Evolutionary conservation across 2,888 invertebrate species (phyloP).

Genomic region (Tricholauxania praeusta): DNA sequence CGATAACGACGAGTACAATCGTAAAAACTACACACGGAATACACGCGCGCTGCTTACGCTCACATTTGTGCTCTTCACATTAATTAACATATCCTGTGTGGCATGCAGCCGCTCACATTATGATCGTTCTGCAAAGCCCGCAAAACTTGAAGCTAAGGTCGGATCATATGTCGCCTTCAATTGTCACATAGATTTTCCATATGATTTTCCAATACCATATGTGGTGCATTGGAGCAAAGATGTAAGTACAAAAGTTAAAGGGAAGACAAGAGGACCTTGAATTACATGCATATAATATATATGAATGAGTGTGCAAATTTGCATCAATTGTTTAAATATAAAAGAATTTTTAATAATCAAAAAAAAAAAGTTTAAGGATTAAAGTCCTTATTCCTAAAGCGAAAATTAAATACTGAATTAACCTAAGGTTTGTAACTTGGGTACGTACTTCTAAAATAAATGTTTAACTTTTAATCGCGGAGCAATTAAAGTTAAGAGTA

Average conservation of each 20-base stretch:
- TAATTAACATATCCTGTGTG: conserved; percentile 66
- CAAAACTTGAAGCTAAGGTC: conserved; percentile 67
- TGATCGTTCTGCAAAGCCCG: conserved; percentile 58
- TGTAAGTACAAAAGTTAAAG: conserved; percentile 71
- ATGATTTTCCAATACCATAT: conserved; percentile 86
- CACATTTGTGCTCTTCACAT: conserved; percentile 51
- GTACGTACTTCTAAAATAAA: too few relatives aligned
- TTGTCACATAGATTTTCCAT: conserved; percentile 82
- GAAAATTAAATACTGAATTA: too few relatives aligned
- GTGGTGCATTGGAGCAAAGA: conserved; percentile 92
- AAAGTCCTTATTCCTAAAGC: too few relatives aligned
- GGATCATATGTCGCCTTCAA: conserved; percentile 68
- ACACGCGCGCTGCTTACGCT: conserved; percentile 39
- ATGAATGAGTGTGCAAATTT: background rate
- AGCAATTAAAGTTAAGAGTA: too few relatives aligned
- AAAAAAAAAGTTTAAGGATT: too few relatives aligned
- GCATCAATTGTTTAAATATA: too few relatives aligned
- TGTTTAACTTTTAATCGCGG: too few relatives aligned
- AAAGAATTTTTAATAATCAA: too few relatives aligned
- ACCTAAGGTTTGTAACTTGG: too few relatives aligned
- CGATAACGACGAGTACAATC: conserved; percentile 13
- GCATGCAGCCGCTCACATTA: conserved; percentile 51
- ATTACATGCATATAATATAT: background rate
- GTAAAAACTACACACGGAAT: background rate
- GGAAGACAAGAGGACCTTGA: background rate